Base-by-base conservation (phyloP, 2,888 invertebrate species). In the Drosophila algonquin region DNA sequence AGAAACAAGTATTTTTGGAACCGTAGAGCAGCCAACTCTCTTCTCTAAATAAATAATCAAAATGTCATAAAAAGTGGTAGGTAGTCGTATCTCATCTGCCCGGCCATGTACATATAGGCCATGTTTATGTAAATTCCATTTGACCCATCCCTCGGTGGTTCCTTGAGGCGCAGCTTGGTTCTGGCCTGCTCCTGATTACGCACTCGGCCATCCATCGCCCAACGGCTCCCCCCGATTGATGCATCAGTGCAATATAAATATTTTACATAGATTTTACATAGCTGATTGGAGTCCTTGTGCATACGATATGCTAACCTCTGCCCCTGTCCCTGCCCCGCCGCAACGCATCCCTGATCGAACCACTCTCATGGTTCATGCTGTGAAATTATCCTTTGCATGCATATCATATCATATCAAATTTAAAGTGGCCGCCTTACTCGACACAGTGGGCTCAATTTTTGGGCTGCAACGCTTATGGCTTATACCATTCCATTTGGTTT, bases 241-340 rank as follows among this genome's bases (percentile, higher is more conserved):
- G 79, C 87, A 86, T 80, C 89, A 80, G 81, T 80, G 85, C 81
- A 84, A 74, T 84, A 89, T 83, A 83, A 83, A 83, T 83, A 83
- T 83, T 83, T 83, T 89, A 83, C 89, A 83, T 83, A 87, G 89
- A 83, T 83, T 83, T 83, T 84, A 87, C 89, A 89, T 89, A 89
- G 89, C 85, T 83, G 83, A 83, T 83, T 83, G 83, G 74, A 84
- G 87, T 76, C 74, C 76, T 64, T 76, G 79, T 73, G 62, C 87
- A 88, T 79, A 82, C 79, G 80, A 88, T 79, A 82, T 82, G 80
- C 65, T 87, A 81, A 85, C 57, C 63, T 44, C 52, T 35, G 27
- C 32, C 50, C 16, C 57, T 16, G 18, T 14, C 30, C 6, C 21
- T 1, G 21, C 21, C 21, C 30, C 6, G 12, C 9, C 14, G 7